Percentiles rank a stretch among this genome's conserved stretches.
Conservation (phyloP, 2,113 vertebrate genomes). For the Phalacrocorax pelagicus region DNA sequence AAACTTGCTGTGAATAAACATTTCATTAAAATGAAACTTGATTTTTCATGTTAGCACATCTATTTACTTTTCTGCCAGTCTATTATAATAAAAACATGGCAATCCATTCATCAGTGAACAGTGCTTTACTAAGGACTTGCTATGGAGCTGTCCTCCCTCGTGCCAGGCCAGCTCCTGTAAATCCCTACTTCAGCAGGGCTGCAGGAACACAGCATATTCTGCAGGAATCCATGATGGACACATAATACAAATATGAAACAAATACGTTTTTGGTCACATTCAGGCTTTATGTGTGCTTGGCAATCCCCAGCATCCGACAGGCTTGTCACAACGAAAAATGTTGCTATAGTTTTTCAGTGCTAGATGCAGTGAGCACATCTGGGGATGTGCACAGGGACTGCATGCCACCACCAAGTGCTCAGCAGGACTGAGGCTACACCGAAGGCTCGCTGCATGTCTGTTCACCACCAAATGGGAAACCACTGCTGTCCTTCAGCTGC, state of each 20-base stretch:
- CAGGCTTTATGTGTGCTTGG: background rate
- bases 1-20: conserved; percentile 42
- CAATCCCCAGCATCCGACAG: background rate
- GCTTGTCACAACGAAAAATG: background rate
- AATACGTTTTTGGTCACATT: accelerated
- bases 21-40: conserved; percentile 17
- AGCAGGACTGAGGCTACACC: background rate
- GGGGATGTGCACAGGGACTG: accelerated
- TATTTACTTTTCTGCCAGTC: background rate
- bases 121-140: background rate
- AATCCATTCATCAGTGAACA: background rate
- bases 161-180: background rate
- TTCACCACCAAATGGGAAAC: too few species aligned
- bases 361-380: background rate
- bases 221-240: background rate
- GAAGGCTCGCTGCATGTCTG: background rate
- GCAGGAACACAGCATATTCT: background rate
- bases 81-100: accelerated
- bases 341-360: background rate
- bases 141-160: background rate
- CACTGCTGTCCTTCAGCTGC: background rate
- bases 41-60: background rate
- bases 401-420: background rate
- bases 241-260: accelerated
- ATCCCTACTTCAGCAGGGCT: accelerated